Evolutionary conservation across 2,113 vertebrate species (phyloP).

Genomic region (Aythya baeri): DNA sequence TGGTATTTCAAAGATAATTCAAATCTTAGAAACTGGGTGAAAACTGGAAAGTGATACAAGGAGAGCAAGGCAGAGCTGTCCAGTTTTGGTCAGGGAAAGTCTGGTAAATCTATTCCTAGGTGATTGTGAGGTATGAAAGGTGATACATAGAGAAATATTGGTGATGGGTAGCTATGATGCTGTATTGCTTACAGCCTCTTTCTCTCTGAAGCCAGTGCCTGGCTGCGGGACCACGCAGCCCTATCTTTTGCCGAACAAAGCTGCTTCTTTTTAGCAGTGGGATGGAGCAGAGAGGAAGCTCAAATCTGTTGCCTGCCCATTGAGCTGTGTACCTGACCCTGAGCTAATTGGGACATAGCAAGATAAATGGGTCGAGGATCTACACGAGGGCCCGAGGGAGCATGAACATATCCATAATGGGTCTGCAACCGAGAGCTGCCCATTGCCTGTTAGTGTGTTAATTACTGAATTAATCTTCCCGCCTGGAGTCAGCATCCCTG

Average conservation of each 20-base stretch:
- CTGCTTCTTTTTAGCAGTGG: neutral
- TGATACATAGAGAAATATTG: neutral
- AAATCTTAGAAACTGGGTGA: neutral
- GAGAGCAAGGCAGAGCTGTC: neutral
- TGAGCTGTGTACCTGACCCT: neutral
- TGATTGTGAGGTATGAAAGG: neutral
- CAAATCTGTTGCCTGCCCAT: neutral
- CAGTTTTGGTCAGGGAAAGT: neutral
- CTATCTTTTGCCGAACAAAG: neutral
- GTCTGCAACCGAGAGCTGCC: neutral
- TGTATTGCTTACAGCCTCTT: neutral
- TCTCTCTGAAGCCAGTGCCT: neutral
- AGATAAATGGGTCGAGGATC: neutral
- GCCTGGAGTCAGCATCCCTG: neutral
- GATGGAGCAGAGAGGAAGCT: neutral
- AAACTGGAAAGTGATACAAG: neutral
- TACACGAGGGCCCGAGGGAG: rapidly evolving
- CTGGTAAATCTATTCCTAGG: neutral
- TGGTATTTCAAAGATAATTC: neutral
- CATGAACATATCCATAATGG: rapidly evolving
- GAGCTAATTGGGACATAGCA: neutral
- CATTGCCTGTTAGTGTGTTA: neutral
- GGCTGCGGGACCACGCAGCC: neutral
- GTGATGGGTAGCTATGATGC: neutral
- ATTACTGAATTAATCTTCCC: neutral